These are phyloP conservation scores for Atractosteus spatula DNA, from an alignment of 2,113 vertebrate species.

Conservation along the genomic window DNA sequence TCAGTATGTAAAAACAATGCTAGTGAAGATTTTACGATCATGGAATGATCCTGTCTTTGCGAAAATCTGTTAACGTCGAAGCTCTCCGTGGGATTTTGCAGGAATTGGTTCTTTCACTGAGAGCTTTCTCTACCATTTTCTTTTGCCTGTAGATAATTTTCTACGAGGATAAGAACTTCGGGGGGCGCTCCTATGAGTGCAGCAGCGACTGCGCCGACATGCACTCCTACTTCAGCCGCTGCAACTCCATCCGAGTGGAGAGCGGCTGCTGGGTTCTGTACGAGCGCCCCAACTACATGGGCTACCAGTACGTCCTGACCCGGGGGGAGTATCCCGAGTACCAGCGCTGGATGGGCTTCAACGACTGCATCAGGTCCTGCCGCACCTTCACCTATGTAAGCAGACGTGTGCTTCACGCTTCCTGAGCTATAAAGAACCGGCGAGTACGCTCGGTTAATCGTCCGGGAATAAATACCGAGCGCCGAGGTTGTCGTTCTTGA, in stretches of 20 bases:
- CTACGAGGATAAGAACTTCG: slow-evolving; percentile 51
- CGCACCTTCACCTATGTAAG: slow-evolving; percentile 59
- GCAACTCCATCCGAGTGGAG: slow-evolving; percentile 46
- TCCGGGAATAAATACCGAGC: no score
- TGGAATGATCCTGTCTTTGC: no score
- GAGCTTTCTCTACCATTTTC: not conserved
- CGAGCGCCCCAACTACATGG: slow-evolving; percentile 45
- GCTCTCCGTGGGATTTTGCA: no score
- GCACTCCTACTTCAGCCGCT: slow-evolving; percentile 43
- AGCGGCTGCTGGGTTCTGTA: slow-evolving; percentile 51
- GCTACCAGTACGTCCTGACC: slow-evolving; percentile 50
- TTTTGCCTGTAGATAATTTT: slow-evolving; percentile 40
- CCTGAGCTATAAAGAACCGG: not conserved
- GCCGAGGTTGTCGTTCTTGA: no score
- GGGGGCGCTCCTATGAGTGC: slow-evolving; percentile 51
- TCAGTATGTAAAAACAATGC: no score
- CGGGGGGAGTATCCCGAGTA: slow-evolving; percentile 49
- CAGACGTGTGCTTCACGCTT: not conserved
- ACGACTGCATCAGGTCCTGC: slow-evolving; percentile 36
- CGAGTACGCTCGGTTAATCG: no score
- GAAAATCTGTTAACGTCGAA: no score
- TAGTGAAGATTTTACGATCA: no score
- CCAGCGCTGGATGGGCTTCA: slow-evolving; percentile 50
- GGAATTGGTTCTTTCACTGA: no score
- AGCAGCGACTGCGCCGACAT: slow-evolving; percentile 47